Evolutionary conservation across 2,888 invertebrate species (phyloP).

Genomic region (Tachystola acroxantha): DNA sequence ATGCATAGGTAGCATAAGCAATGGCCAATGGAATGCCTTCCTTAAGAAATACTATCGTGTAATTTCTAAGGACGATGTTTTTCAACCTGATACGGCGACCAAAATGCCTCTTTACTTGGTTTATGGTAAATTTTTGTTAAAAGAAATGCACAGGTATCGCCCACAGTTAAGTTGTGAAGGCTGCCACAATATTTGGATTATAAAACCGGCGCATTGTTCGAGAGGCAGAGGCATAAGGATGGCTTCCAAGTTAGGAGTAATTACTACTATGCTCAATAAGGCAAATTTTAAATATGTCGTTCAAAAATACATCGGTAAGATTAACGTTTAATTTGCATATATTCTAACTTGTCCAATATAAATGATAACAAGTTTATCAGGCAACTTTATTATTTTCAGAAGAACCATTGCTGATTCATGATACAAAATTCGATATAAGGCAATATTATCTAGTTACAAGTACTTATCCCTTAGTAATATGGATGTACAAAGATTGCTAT

Average conservation of each 20-base stretch:
- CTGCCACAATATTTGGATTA: conserved; percentile 91
- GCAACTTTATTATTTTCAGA: conserved; percentile 72
- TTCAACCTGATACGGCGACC: conserved; percentile 51
- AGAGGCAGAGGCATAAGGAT: conserved; percentile 91
- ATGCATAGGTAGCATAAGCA: conserved; percentile 43
- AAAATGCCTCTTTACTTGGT: conserved; percentile 49
- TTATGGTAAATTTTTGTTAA: conserved; percentile 76
- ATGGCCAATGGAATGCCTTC: conserved; percentile 83
- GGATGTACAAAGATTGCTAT: conserved; percentile 92
- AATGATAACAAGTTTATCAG: too few relatives aligned
- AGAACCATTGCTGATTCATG: conserved; percentile 87
- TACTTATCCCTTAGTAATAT: conserved; percentile 87
- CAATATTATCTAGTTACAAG: conserved; percentile 93
- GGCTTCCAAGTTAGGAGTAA: conserved; percentile 85
- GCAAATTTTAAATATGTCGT: conserved; percentile 85
- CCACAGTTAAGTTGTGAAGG: conserved; percentile 86
- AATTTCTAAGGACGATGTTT: conserved; percentile 76
- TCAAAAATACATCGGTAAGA: conserved; percentile 93
- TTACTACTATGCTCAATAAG: conserved; percentile 79
- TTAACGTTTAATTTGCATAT: not conserved
- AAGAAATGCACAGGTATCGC: conserved; percentile 76
- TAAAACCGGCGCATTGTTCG: conserved; percentile 90
- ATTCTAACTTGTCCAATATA: too few relatives aligned
- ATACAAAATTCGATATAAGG: conserved; percentile 94
- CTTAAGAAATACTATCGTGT: conserved; percentile 81